These are phyloP conservation scores for Microcebus lehilahytsara DNA, from an alignment of 2,113 vertebrate genomes.

Conservation along the genomic window DNA sequence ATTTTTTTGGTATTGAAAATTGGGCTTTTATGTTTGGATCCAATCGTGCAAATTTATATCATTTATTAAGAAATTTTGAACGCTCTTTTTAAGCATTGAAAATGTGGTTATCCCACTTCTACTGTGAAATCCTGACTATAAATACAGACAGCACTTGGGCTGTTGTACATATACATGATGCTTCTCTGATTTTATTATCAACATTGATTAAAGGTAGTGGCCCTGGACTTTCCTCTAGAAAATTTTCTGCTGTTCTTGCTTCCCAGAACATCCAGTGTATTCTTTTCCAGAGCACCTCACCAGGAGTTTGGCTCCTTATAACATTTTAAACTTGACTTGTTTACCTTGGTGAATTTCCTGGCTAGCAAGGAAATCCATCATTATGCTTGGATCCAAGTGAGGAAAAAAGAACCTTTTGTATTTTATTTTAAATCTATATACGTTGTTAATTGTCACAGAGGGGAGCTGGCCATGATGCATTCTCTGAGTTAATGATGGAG, in stretches of 20 bases:
- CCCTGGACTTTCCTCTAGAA: slow-evolving; percentile 54
- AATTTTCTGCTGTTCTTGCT: slow-evolving; percentile 50
- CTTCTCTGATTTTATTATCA: neutral
- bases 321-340: slow-evolving; percentile 69
- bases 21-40: neutral
- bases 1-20: neutral
- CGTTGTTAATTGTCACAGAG: slow-evolving; percentile 51
- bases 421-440: slow-evolving; percentile 49
- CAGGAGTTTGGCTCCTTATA: slow-evolving; percentile 66
- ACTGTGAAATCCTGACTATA: neutral
- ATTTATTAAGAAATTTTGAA: neutral
- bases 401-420: slow-evolving; percentile 75
- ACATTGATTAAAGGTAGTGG: neutral
- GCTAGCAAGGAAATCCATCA: slow-evolving; percentile 72
- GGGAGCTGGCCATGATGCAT: slow-evolving; percentile 17
- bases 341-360: slow-evolving; percentile 77
- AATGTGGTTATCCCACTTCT: neutral
- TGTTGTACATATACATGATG: neutral
- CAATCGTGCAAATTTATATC: neutral
- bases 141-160: neutral
- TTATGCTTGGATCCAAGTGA: slow-evolving; percentile 67
- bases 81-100: neutral
- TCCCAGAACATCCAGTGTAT: slow-evolving; percentile 69
- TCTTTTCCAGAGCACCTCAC: slow-evolving; percentile 71
- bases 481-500: slow-evolving; percentile 20